Conservation (phyloP, 2,113 vertebrate genomes). For the Cyprinodon variegatus region DNA sequence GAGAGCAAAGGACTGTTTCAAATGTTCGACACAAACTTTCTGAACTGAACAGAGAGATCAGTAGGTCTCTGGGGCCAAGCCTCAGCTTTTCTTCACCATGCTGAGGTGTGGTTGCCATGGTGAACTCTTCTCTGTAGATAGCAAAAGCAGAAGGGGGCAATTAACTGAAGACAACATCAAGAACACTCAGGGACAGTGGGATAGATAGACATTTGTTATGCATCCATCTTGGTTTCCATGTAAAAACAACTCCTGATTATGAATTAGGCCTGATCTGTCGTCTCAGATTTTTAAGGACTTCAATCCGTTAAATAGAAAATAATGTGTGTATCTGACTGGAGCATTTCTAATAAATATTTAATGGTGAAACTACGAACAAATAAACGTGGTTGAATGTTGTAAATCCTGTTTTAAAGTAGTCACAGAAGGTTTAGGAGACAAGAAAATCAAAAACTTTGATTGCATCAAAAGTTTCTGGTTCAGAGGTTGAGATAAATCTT, state of each 20-base stretch:
- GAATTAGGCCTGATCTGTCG: neutral
- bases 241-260: neutral
- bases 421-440: too few relatives aligned
- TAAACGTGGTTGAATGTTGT: too few relatives aligned
- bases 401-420: too few relatives aligned
- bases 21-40: too few relatives aligned
- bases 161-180: neutral
- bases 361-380: too few relatives aligned
- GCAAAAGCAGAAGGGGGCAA: neutral
- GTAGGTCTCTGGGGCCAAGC: conserved; percentile 37
- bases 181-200: neutral
- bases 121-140: conserved; percentile 4
- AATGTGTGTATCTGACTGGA: too few relatives aligned
- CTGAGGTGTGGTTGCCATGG: conserved; percentile 57
- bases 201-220: neutral
- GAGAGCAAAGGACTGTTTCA: too few relatives aligned
- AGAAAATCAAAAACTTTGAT: too few relatives aligned
- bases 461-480: too few relatives aligned
- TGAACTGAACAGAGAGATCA: conserved; percentile 43
- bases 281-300: neutral
- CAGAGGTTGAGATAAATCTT: too few relatives aligned
- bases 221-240: neutral
- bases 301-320: neutral
- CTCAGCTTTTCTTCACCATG: neutral
- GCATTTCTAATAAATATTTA: too few relatives aligned